Evolutionary conservation across 2,888 invertebrate species (phyloP).

Genomic region (Tholera decimalis): DNA sequence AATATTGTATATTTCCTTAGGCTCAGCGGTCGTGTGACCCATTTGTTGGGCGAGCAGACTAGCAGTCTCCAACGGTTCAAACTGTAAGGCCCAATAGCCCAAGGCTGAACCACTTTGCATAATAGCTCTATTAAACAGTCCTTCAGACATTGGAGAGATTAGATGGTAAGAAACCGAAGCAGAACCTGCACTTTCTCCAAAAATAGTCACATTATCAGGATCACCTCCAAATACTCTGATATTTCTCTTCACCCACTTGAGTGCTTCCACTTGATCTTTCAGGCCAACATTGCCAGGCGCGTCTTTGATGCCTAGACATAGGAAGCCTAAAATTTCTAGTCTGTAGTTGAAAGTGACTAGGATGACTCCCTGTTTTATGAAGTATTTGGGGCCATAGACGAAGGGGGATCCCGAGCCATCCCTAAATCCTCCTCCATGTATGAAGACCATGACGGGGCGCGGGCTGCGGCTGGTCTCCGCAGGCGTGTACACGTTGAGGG

Average conservation of each 20-base stretch:
- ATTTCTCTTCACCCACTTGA: slow-evolving; percentile 83
- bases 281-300: slow-evolving; percentile 86
- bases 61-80: slow-evolving; percentile 81
- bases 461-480: slow-evolving; percentile 48
- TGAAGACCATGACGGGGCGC: slow-evolving; percentile 85
- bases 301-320: slow-evolving; percentile 83
- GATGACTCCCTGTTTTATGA: slow-evolving; percentile 80
- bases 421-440: slow-evolving; percentile 87
- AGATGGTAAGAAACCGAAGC: slow-evolving; percentile 83
- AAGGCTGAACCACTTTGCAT: slow-evolving; percentile 86
- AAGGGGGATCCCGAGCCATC: slow-evolving; percentile 84
- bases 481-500: slow-evolving; percentile 84
- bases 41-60: slow-evolving; percentile 76
- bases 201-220: slow-evolving; percentile 83
- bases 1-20: slow-evolving; percentile 76
- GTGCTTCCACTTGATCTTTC: slow-evolving; percentile 85
- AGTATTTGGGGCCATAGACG: slow-evolving; percentile 83
- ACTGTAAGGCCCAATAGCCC: slow-evolving; percentile 85
- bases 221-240: slow-evolving; percentile 84
- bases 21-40: slow-evolving; percentile 75
- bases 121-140: slow-evolving; percentile 83
- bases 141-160: slow-evolving; percentile 83
- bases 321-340: slow-evolving; percentile 83
- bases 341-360: slow-evolving; percentile 86
- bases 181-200: slow-evolving; percentile 88